Conservation (phyloP, 2,888 invertebrate species). For the Microchrysa polita region DNA sequence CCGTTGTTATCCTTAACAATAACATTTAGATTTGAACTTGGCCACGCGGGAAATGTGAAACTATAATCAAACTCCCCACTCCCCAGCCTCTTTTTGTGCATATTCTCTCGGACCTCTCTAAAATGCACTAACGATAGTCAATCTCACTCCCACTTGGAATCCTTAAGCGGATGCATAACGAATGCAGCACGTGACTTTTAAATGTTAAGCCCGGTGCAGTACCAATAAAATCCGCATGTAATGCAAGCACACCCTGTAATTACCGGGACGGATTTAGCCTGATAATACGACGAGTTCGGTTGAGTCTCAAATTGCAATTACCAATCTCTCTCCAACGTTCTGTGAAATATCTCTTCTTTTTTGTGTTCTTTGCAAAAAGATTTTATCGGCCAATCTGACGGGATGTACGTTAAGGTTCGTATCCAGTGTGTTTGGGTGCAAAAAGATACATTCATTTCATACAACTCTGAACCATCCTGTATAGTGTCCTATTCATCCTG, state of each 20-base stretch:
- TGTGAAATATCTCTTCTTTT: constrained; percentile 25
- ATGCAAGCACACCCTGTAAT: constrained; percentile 39
- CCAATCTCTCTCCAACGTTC: constrained; percentile 20
- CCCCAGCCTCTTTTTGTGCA: neutral
- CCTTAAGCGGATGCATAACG: constrained; percentile 43
- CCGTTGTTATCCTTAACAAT: constrained; percentile 33
- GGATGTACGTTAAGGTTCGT: neutral
- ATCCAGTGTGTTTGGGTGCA: neutral
- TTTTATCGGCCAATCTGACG: constrained; percentile 12
- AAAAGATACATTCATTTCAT: constrained; percentile 15
- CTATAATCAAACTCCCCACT: constrained; percentile 14
- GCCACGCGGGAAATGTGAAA: neutral
- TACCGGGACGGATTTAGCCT: constrained; percentile 38
- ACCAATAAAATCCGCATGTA: constrained; percentile 42
- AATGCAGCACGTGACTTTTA: constrained; percentile 44
- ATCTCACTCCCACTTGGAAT: neutral
- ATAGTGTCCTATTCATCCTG: neutral
- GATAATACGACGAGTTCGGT: constrained; percentile 18
- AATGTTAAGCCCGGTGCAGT: constrained; percentile 42
- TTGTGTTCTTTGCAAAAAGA: constrained; percentile 4
- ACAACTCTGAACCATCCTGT: neutral
- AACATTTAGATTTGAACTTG: neutral
- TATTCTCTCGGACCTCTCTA: neutral
- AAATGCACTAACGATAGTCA: neutral
- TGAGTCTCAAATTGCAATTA: constrained; percentile 40